Evolutionary conservation across 2,888 invertebrate species (phyloP).

Genomic region (Beris morrisii): DNA sequence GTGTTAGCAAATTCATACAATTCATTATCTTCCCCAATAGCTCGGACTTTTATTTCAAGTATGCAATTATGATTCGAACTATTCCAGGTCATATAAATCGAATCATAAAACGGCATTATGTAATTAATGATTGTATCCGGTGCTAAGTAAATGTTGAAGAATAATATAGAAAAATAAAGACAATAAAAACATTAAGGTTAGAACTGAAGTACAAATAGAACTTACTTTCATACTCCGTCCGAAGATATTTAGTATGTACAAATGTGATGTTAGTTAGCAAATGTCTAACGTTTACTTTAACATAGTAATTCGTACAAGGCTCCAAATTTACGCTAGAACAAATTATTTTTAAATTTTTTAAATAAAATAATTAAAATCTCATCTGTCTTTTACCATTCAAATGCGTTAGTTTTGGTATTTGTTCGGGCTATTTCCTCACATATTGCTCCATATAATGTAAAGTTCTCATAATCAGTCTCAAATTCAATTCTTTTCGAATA

Average conservation of each 20-base stretch:
- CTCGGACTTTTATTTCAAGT: slow-evolving; percentile 5
- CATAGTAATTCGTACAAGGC: slow-evolving; percentile 48
- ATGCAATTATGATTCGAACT: slow-evolving; percentile 15
- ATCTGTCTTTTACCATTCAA: no score
- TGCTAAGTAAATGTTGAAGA: background rate
- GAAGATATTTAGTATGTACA: slow-evolving; percentile 40
- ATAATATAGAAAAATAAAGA: background rate
- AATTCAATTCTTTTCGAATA: slow-evolving; percentile 33
- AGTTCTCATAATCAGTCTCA: slow-evolving; percentile 30
- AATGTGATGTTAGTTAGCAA: slow-evolving; percentile 27
- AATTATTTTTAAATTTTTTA: background rate
- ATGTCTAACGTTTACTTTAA: slow-evolving; percentile 41
- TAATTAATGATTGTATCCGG: background rate
- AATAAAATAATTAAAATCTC: no score
- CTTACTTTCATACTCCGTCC: slow-evolving; percentile 47
- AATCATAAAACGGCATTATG: slow-evolving; percentile 1
- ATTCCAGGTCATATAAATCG: slow-evolving; percentile 23
- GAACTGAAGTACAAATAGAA: background rate
- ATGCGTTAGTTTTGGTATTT: no score
- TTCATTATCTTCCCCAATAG: background rate
- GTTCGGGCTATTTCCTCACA: slow-evolving; percentile 13
- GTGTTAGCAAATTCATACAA: background rate
- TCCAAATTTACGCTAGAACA: slow-evolving; percentile 45
- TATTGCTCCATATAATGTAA: slow-evolving; percentile 27
- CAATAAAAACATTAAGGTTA: background rate